phyloP scores from a whole-genome alignment of 2,888 invertebrate species.

The Athetis lepigone region DNA sequence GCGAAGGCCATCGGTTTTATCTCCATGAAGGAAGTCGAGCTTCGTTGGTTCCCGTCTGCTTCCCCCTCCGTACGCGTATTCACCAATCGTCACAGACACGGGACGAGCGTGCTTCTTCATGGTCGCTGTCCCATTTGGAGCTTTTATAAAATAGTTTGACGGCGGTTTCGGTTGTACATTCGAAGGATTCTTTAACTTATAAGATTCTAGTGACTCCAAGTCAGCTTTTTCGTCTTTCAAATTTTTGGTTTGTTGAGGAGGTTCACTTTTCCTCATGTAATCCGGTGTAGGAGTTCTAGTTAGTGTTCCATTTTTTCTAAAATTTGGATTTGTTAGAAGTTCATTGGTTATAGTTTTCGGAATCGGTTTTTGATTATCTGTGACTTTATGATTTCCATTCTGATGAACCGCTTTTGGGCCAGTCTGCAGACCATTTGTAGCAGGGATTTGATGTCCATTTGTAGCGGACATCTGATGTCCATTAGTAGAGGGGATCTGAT shows the following conservation, averaged over 20 bases:
- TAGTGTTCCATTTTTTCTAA: slow-evolving; percentile 79
- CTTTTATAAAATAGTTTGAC: slow-evolving; percentile 92
- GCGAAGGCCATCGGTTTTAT: slow-evolving; percentile 81
- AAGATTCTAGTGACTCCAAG: slow-evolving; percentile 94
- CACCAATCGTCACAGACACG: slow-evolving; percentile 93
- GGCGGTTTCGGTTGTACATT: slow-evolving; percentile 92
- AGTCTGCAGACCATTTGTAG: slow-evolving; percentile 76
- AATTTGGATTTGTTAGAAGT: slow-evolving; percentile 72
- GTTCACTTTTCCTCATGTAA: slow-evolving; percentile 78
- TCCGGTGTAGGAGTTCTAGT: slow-evolving; percentile 85
- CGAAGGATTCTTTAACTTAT: slow-evolving; percentile 92
- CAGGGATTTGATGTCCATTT: slow-evolving; percentile 8
- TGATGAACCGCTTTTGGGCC: slow-evolving; percentile 78
- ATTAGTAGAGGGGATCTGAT: slow-evolving; percentile 3
- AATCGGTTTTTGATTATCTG: slow-evolving; percentile 59
- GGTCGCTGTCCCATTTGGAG: slow-evolving; percentile 89
- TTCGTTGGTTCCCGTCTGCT: slow-evolving; percentile 92
- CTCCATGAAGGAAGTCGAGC: slow-evolving; percentile 92
- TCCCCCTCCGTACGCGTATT: slow-evolving; percentile 91
- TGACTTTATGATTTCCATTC: slow-evolving; percentile 76
- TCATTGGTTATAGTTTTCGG: slow-evolving; percentile 57
- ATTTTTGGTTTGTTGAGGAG: slow-evolving; percentile 70
- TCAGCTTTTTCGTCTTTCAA: slow-evolving; percentile 91
- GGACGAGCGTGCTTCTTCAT: slow-evolving; percentile 91
- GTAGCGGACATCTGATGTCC: slow-evolving; percentile 4